Conservation (phyloP, 2,888 invertebrate genomes). For the Hipparchia sbordonii region DNA sequence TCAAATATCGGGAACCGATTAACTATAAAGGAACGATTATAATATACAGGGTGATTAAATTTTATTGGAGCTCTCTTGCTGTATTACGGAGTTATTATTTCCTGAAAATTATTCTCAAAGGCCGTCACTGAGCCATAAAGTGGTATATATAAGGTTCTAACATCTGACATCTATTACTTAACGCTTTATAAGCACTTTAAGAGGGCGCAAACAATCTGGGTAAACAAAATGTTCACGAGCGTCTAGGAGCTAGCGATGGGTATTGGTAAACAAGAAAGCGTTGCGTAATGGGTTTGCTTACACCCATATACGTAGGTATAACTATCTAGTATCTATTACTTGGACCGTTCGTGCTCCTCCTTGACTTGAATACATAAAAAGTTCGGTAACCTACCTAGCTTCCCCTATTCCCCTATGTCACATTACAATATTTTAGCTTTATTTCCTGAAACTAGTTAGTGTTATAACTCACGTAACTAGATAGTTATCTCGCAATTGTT, state of each 20-base stretch:
- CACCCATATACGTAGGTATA: constrained; percentile 14
- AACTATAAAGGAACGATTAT: constrained; percentile 6
- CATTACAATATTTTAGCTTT: neutral
- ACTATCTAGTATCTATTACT: neutral
- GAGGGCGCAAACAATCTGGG: constrained; percentile 34
- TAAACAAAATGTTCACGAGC: constrained; percentile 33
- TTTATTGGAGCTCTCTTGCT: constrained; percentile 2
- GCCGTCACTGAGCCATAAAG: no score
- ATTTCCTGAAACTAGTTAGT: no score
- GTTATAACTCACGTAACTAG: no score
- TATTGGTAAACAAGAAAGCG: constrained; percentile 31
- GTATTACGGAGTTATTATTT: no score
- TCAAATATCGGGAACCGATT: constrained; percentile 9
- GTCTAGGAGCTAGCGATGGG: constrained; percentile 24
- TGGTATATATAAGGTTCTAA: neutral
- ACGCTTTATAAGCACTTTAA: constrained; percentile 29
- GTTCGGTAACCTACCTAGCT: neutral
- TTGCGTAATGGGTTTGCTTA: constrained; percentile 33
- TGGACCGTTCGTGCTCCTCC: neutral
- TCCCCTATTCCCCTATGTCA: neutral
- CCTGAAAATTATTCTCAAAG: no score
- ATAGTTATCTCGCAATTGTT: no score
- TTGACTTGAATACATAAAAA: constrained; percentile 10
- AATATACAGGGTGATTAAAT: constrained; percentile 8
- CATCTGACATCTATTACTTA: constrained; percentile 13